phyloP scores from a whole-genome alignment of 2,888 invertebrate genomes.

The Drosophila imparisetae region DNA sequence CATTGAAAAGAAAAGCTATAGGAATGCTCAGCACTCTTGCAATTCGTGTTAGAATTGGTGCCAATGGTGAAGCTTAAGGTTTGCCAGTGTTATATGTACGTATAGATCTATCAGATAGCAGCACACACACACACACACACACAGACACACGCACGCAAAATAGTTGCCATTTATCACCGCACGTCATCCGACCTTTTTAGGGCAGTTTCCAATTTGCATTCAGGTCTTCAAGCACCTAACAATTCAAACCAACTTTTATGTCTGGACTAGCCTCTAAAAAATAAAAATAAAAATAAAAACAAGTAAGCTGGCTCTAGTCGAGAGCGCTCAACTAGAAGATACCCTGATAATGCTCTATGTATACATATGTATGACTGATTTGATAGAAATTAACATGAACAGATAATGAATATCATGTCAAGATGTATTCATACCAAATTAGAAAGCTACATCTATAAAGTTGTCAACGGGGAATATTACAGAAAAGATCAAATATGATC shows the following conservation, averaged over 20 bases:
- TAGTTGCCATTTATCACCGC: slow-evolving; percentile 10
- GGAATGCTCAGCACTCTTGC: background rate
- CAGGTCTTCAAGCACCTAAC: slow-evolving; percentile 9
- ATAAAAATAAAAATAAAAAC: background rate
- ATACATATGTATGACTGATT: background rate
- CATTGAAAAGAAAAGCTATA: background rate
- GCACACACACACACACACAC: background rate
- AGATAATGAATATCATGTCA: background rate
- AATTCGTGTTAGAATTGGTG: slow-evolving; percentile 6
- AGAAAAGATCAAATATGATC: background rate
- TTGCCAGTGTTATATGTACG: background rate
- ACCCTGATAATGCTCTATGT: background rate
- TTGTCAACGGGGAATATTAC: background rate
- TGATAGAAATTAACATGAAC: background rate
- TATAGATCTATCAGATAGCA: slow-evolving; percentile 7
- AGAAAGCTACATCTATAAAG: background rate
- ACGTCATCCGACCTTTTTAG: slow-evolving; percentile 19
- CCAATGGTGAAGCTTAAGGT: slow-evolving; percentile 8
- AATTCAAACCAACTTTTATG: slow-evolving; percentile 16
- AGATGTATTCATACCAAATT: background rate
- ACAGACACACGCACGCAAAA: background rate
- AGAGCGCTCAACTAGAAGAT: background rate
- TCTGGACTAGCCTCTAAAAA: background rate
- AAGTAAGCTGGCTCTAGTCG: background rate
- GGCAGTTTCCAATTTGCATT: slow-evolving; percentile 11